Evolutionary conservation across 2,797 vertebrate genomes (phyloP).

Genomic region (Coregonus ussuriensis): DNA sequence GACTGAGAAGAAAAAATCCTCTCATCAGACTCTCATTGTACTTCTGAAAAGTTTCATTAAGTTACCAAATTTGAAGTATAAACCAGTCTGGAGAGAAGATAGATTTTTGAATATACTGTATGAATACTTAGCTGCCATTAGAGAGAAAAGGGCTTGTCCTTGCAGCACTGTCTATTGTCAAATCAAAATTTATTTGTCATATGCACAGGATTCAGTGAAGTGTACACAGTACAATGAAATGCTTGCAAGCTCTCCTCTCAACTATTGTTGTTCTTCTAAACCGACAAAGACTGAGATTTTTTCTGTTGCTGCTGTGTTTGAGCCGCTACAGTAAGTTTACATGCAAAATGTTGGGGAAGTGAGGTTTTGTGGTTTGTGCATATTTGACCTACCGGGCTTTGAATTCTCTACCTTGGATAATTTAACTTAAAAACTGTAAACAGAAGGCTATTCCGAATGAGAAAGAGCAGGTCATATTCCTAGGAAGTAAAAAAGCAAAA

Average conservation of each 20-base stretch:
- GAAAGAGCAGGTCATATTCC: not conserved
- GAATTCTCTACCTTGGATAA: too few relatives aligned
- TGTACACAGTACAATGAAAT: too few relatives aligned
- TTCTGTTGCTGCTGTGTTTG: not conserved
- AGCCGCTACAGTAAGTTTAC: not conserved
- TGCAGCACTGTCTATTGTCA: too few relatives aligned
- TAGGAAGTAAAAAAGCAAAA: too few relatives aligned
- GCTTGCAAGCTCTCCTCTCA: too few relatives aligned
- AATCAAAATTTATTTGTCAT: too few relatives aligned
- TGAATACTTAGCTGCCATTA: not conserved
- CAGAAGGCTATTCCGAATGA: not conserved
- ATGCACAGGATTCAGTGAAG: too few relatives aligned
- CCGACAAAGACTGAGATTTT: too few relatives aligned
- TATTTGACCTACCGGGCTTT: not conserved
- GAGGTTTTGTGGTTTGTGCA: constrained; percentile 2
- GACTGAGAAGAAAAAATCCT: not conserved
- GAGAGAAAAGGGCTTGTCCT: not conserved
- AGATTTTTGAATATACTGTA: not conserved
- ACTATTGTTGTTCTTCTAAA: too few relatives aligned
- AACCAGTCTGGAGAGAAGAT: not conserved
- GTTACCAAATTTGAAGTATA: not conserved
- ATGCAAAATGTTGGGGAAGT: not conserved
- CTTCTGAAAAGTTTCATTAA: not conserved
- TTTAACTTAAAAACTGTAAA: too few relatives aligned
- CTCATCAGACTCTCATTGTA: too few relatives aligned